Base-by-base conservation (phyloP, 1,140 invertebrate genomes). In the Anadara kagoshimensis region DNA sequence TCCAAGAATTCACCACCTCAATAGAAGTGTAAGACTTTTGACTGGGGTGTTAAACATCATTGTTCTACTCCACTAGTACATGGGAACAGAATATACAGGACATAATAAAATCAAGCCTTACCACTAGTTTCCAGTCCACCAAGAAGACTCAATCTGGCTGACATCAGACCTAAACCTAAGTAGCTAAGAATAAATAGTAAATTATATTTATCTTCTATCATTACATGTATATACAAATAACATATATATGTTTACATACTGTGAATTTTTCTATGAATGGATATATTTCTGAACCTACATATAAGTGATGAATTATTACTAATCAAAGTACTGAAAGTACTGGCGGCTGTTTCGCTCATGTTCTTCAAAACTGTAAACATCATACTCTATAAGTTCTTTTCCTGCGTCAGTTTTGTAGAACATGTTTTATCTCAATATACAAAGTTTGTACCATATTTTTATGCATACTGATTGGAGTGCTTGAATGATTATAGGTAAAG, bases 161-260 rank as follows among this genome's bases (percentile, higher is more conserved):
- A 94, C 92, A 97, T 94, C 12, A 98, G 88, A 5, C 97, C 97
- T 78, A 97, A 91, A 4, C 95, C 95, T 73, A 98, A 90, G 88
- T 97, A 98, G 88, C 96, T 97, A 76, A 43, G 88, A 77, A 70
- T 22, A 73, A 62, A 65, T 24, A 69, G 18, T 51, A 20, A 49
- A 49, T 44, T 24, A n/a, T 49, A 26, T 45, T 3, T n/a, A 26
- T 12, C 61, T 24, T 49, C 2, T 12, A 22, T 57, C 43, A 1
- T 8, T 56, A n/a, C 64, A 58, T 49, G 29, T 53, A n/a, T 41
- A 68, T 49, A 44, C 49, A 65, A 65, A 29, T n/a, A n/a, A n/a
- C n/a, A n/a, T n/a, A n/a, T n/a, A n/a, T n/a, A n/a, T n/a, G n/a
- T n/a, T n/a, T n/a, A n/a, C n/a, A n/a, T n/a, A n/a, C n/a, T n/a